Conservation (phyloP, 2,888 invertebrate species). For the Pollenia griseotomentosa region DNA sequence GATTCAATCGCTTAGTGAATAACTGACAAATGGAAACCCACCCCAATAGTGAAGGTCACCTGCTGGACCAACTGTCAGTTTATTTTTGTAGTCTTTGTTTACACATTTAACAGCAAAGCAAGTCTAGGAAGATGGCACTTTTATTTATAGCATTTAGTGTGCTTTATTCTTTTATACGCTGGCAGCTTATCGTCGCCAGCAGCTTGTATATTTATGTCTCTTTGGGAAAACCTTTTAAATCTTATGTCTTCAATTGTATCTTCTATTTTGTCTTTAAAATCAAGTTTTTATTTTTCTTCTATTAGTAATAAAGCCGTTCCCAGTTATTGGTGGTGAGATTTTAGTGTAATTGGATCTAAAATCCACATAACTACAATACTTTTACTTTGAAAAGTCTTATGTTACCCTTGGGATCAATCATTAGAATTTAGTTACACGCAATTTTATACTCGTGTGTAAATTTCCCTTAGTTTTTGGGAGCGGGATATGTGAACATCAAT, state of each 20-base stretch:
- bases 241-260: not conserved
- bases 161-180: not conserved
- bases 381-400: conserved; percentile 43
- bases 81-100: conserved; percentile 4
- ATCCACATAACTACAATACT: not conserved
- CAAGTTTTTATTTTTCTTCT: not conserved
- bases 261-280: not conserved
- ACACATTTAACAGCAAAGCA: not conserved
- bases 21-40: conserved; percentile 65
- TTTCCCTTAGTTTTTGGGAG: not conserved
- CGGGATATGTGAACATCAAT: not conserved
- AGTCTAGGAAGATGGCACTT: not conserved
- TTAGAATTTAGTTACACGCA: conserved; percentile 61
- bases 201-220: not conserved
- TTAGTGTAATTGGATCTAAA: conserved; percentile 11
- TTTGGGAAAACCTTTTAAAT: not conserved
- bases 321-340: conserved; percentile 32
- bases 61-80: conserved; percentile 57
- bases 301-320: conserved; percentile 3
- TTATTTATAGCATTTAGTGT: not conserved
- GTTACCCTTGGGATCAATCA: conserved; percentile 65
- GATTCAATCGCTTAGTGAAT: conserved; percentile 8
- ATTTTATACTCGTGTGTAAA: conserved; percentile 43
- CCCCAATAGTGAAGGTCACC: conserved; percentile 67
- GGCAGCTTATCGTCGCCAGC: conserved; percentile 25